Conservation (phyloP, 2,113 vertebrate species). For the Raja brachyura region DNA sequence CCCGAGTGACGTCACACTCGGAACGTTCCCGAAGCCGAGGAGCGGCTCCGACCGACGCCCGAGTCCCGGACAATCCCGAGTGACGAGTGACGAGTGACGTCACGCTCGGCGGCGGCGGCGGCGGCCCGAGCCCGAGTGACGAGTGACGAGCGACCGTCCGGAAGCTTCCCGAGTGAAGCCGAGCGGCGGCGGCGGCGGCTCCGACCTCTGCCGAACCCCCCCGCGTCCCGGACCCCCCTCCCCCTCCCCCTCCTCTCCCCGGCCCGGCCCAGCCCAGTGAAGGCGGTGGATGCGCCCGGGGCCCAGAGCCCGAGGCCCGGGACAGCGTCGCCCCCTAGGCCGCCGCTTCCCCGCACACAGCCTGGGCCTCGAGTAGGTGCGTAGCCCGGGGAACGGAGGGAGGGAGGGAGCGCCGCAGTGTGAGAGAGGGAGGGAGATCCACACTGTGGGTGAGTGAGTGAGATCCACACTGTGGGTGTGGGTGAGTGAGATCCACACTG, state of each 20-base stretch:
- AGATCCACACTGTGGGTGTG: no score
- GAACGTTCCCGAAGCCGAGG: no score
- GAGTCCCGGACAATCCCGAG: background rate
- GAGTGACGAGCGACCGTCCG: background rate
- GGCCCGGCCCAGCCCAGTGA: no score
- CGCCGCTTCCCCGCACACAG: background rate
- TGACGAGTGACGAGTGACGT: background rate
- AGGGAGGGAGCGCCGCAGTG: background rate
- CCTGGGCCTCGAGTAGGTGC: background rate
- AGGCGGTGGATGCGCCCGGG: no score
- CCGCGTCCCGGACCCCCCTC: no score
- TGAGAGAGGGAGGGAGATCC: no score
- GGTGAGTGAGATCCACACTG: no score
- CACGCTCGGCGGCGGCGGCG: background rate
- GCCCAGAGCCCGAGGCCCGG: no score
- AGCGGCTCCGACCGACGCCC: background rate
- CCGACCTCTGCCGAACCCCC: no score
- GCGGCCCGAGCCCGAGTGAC: background rate
- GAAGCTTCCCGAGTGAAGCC: background rate
- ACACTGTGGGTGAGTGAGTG: no score
- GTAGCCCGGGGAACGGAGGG: background rate
- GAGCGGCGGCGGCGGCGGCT: background rate
- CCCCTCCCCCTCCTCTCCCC: background rate
- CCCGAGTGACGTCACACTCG: background rate
- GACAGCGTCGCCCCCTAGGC: background rate